phyloP scores from a whole-genome alignment of 1,140 invertebrate species.

The Platyscapa corneri region DNA sequence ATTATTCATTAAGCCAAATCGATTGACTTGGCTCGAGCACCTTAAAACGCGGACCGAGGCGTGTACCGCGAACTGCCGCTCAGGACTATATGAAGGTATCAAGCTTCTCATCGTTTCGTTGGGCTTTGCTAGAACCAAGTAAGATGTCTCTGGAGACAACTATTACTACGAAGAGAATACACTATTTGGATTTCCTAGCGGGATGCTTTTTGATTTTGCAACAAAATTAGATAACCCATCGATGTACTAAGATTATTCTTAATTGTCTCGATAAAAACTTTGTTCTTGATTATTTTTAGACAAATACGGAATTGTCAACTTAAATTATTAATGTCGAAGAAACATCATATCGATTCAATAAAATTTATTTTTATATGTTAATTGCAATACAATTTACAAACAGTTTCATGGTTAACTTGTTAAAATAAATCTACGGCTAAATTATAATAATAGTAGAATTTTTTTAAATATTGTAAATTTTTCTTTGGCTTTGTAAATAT shows the following conservation, averaged over 20 bases:
- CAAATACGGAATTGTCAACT: no score
- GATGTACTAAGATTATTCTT: background rate
- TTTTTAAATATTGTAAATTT: no score
- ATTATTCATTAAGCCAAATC: constrained; percentile 49
- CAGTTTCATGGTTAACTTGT: no score
- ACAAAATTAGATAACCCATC: background rate
- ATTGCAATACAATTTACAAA: no score
- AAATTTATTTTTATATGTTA: no score
- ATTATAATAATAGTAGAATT: no score
- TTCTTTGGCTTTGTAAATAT: no score
- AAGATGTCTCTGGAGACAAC: background rate
- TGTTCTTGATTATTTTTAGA: no score
- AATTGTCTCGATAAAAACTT: no score
- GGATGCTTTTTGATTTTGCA: background rate
- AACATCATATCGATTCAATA: no score
- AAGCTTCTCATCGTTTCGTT: background rate
- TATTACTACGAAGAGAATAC: background rate
- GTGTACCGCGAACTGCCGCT: background rate
- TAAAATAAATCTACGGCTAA: no score
- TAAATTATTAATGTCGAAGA: no score
- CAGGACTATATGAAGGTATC: constrained; percentile 38
- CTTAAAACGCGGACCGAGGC: background rate
- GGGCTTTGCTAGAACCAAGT: background rate
- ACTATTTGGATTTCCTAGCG: background rate
- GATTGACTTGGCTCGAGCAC: constrained; percentile 24